Evolutionary conservation across 1,140 invertebrate species (phyloP), one percentile per base, ranked within the genome.

Genomic region (Lepidurus apus): DNA sequence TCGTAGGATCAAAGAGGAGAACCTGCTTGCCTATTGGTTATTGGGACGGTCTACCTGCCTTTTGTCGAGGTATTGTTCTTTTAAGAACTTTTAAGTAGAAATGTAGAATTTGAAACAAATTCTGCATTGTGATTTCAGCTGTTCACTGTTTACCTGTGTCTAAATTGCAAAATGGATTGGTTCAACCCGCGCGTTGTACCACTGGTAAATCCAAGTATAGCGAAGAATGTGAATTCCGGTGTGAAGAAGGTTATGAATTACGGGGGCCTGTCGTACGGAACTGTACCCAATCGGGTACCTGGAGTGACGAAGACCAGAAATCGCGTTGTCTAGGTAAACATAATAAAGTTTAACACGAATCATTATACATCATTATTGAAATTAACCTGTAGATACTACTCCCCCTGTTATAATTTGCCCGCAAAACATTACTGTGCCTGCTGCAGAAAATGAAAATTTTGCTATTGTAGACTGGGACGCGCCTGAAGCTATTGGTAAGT

Each of bases 21-120:
- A 89, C 88, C 24, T 93, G 91, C 82, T 83, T 93, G 34, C 90
- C 91, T 1, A 86, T 91, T 24, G 88, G 90, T 0, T 86, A 88
- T 78, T 93, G 91, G 91, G 90, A 91, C 79, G 91, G 91, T 3
- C 85, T 92, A 2, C 87, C 88, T 74, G 88, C 89, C 0, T 86
- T 88, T 53, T 92, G 91, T 81, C 89, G 89, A 87, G 88, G 91
- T 91, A 86, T 34, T 86, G 84, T 82, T 75, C 75, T 73, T 77
- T 44, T 43, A 43, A 75, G 53, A 44, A 74, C 11, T 75, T 47
- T 47, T 47, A 47, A 47, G 45, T 65, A 9, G 53, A 65, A 13
- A 65, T 9, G 21, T 11, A 13, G 13, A 1, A 65, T 13, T 13
- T 11, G 7, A 9, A 65, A 65, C 8, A 65, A 65, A 65, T 11